phyloP scores from a whole-genome alignment of 2,888 invertebrate genomes.

The Amphipoea oculea region DNA sequence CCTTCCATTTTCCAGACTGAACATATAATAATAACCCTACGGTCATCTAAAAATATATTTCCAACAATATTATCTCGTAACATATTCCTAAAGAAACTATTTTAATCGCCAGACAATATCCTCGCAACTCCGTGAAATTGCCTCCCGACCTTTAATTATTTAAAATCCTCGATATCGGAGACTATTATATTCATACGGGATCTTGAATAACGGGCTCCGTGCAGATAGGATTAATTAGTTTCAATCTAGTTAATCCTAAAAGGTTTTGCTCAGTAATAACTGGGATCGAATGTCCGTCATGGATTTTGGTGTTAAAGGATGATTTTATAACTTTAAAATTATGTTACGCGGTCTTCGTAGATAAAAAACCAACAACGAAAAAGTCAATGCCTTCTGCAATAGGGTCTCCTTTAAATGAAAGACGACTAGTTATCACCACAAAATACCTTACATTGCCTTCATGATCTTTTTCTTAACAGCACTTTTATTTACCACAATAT shows the following conservation, averaged over 20 bases:
- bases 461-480: neutral
- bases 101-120: slow-evolving; percentile 48
- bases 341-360: no score
- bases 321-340: neutral
- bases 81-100: slow-evolving; percentile 33
- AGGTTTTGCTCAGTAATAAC: slow-evolving; percentile 30
- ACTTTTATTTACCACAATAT: neutral
- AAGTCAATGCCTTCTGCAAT: neutral
- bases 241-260: slow-evolving; percentile 64
- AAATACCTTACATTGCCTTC: neutral
- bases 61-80: slow-evolving; percentile 5
- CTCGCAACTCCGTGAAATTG: slow-evolving; percentile 36
- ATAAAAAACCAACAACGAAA: neutral
- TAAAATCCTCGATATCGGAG: slow-evolving; percentile 48
- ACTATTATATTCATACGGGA: slow-evolving; percentile 54
- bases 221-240: slow-evolving; percentile 55
- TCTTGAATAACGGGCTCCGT: slow-evolving; percentile 59
- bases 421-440: neutral
- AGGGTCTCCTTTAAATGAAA: neutral
- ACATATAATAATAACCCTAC: neutral
- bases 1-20: neutral
- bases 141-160: slow-evolving; percentile 60
- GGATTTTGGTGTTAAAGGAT: neutral
- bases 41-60: neutral
- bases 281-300: slow-evolving; percentile 11